A percentile compares a stretch with the other conserved stretches of the same genome.
These are phyloP conservation scores for Leptinotarsa undecemlineata DNA, from an alignment of 1,140 invertebrate species.

Conservation along the genomic window DNA sequence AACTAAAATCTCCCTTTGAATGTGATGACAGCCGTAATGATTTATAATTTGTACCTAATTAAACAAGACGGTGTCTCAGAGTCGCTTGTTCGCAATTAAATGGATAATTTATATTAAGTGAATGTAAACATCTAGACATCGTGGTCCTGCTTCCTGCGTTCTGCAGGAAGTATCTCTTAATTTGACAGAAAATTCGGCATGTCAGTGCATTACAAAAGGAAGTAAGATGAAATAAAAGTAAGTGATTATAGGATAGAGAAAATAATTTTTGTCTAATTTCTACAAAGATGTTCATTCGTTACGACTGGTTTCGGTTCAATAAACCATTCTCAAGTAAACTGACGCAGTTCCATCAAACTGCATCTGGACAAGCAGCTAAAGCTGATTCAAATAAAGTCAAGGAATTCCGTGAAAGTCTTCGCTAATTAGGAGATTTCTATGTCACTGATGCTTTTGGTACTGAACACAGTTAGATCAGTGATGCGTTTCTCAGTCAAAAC, in stretches of 20 bases:
- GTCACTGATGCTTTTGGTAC: slow-evolving; percentile 99
- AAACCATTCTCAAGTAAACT: too few relatives aligned
- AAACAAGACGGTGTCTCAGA: slow-evolving; percentile 26
- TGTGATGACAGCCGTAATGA: slow-evolving; percentile 21
- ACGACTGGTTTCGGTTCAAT: too few relatives aligned
- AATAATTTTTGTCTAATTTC: too few relatives aligned
- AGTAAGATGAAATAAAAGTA: too few relatives aligned
- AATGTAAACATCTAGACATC: slow-evolving; percentile 32
- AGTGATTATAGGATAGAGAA: too few relatives aligned
- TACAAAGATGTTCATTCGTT: too few relatives aligned
- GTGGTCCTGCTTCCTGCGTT: slow-evolving; percentile 9
- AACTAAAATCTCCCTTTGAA: slow-evolving; percentile 18
- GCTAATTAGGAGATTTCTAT: slow-evolving; percentile 97
- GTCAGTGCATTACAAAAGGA: background rate
- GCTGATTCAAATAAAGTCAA: slow-evolving; percentile 64
- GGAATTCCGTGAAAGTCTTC: slow-evolving; percentile 84
- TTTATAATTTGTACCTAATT: slow-evolving; percentile 28
- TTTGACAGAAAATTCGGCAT: background rate
- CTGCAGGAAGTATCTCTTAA: background rate
- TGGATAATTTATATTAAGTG: slow-evolving; percentile 23
- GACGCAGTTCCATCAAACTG: slow-evolving; percentile 40
- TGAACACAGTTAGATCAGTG: slow-evolving; percentile 50
- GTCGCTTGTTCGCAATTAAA: slow-evolving; percentile 26
- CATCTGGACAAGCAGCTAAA: slow-evolving; percentile 80
- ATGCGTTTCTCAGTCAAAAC: too few relatives aligned